These are phyloP conservation scores for Zophobas morio DNA, from an alignment of 1,140 invertebrate genomes.

Conservation along the genomic window DNA sequence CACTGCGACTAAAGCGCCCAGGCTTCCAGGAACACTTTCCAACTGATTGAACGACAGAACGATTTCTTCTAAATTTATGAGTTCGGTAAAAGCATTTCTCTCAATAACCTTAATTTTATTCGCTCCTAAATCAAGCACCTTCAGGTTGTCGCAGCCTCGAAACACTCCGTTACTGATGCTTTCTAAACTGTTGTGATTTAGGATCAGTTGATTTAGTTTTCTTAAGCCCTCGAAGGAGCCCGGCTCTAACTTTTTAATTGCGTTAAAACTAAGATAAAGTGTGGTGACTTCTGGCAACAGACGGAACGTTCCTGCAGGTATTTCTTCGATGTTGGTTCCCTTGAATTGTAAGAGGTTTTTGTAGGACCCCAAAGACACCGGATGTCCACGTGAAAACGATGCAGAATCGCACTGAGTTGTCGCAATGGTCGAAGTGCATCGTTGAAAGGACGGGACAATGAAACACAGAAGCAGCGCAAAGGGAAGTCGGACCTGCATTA, in stretches of 20 bases:
- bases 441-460: constrained; percentile 6
- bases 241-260: constrained; percentile 39
- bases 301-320: constrained; percentile 29
- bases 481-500: background rate
- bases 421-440: constrained; percentile 30
- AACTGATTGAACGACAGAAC: constrained; percentile 38
- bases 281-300: constrained; percentile 35
- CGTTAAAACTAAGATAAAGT: constrained; percentile 45
- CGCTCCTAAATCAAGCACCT: constrained; percentile 77
- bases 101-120: constrained; percentile 76
- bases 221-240: constrained; percentile 46
- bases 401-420: constrained; percentile 35
- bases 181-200: constrained; percentile 76
- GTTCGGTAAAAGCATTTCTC: constrained; percentile 76
- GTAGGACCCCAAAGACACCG: constrained; percentile 12
- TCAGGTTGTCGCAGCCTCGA: constrained; percentile 73
- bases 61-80: constrained; percentile 71
- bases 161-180: constrained; percentile 76
- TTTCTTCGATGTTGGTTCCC: constrained; percentile 11
- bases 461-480: background rate
- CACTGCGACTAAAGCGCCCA: constrained; percentile 60
- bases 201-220: constrained; percentile 77
- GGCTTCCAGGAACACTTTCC: constrained; percentile 35
- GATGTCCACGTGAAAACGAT: constrained; percentile 17
- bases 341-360: constrained; percentile 33